Percentiles rank a stretch among this genome's conserved stretches.
Conservation (phyloP, 2,797 vertebrate genomes). For the Enoplosus armatus region DNA sequence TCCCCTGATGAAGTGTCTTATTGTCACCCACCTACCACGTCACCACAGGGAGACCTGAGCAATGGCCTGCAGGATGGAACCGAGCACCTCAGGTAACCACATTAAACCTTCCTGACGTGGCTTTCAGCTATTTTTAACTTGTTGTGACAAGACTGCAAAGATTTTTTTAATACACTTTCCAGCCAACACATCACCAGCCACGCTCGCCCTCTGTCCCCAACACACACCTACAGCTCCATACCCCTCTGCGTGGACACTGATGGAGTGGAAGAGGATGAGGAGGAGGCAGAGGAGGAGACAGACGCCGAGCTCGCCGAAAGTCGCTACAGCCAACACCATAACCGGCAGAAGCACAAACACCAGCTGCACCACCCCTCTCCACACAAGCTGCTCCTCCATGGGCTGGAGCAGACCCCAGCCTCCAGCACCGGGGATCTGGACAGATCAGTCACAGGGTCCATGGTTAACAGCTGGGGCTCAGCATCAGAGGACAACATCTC, state of each 20-base stretch:
- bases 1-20: constrained; percentile 90
- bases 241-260: constrained; percentile 91
- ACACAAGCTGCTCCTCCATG: constrained; percentile 87
- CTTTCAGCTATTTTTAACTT: not conserved
- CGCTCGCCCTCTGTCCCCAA: constrained; percentile 87
- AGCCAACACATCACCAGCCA: constrained; percentile 87
- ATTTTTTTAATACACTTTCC: constrained; percentile 33
- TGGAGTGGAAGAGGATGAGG: constrained; percentile 86
- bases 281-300: constrained; percentile 64
- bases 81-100: constrained; percentile 86
- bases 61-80: constrained; percentile 87
- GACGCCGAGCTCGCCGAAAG: constrained; percentile 85
- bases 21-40: constrained; percentile 88
- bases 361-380: constrained; percentile 77
- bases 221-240: constrained; percentile 91
- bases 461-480: constrained; percentile 98
- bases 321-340: constrained; percentile 75
- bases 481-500: constrained; percentile 96
- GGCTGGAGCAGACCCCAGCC: constrained; percentile 93
- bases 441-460: constrained; percentile 94
- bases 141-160: not conserved
- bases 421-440: constrained; percentile 95
- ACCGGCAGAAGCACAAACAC: constrained; percentile 68
- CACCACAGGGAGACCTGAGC: constrained; percentile 87
- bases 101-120: not conserved